phyloP scores from a whole-genome alignment of 2,797 vertebrate genomes.

The Hoplostethus atlanticus region DNA sequence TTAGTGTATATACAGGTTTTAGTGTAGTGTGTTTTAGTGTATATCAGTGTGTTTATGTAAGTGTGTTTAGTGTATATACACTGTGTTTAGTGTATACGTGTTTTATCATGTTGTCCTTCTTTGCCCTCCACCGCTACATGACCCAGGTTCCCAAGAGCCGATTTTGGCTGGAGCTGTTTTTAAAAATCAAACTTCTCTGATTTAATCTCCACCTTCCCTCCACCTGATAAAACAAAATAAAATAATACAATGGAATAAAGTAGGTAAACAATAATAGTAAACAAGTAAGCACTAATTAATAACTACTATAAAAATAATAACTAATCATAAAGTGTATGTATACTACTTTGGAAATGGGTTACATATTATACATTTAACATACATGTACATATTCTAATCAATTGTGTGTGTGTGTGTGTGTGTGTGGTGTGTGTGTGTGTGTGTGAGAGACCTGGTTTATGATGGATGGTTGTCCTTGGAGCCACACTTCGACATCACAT shows the following conservation, averaged over 20 bases:
- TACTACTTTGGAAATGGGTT: no score
- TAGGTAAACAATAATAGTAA: neutral
- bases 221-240: conserved; percentile 80
- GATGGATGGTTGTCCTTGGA: conserved; percentile 90
- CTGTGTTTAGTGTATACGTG: neutral
- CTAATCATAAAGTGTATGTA: neutral
- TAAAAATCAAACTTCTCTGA: conserved; percentile 93
- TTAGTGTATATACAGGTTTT: no score
- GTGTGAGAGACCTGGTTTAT: conserved; percentile 88
- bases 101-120: conserved; percentile 80
- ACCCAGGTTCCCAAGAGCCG: conserved; percentile 91
- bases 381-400: no score
- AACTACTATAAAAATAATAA: neutral
- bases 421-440: neutral
- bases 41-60: no score
- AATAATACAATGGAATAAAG: neutral
- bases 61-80: neutral
- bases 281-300: neutral
- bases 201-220: conserved; percentile 93
- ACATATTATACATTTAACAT: no score
- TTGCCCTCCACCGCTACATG: conserved; percentile 91
- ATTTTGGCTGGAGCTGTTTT: conserved; percentile 91
- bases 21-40: no score
- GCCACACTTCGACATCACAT: conserved; percentile 91
- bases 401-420: no score